These are phyloP conservation scores for Panurus biarmicus DNA, from an alignment of 2,113 vertebrate species.

Conservation along the genomic window DNA sequence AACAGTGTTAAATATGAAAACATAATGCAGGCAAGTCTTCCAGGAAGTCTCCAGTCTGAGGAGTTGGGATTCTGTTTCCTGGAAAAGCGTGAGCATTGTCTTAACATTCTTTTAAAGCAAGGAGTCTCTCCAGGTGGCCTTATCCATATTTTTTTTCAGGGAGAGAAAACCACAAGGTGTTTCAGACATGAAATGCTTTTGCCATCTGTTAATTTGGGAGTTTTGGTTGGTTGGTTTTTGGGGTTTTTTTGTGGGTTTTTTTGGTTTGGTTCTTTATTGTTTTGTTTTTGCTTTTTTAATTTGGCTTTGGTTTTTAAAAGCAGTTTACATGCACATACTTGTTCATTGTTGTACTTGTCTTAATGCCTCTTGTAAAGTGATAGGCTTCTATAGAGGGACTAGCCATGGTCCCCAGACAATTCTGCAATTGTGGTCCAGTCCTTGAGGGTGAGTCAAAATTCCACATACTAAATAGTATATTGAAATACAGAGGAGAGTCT, in stretches of 20 bases:
- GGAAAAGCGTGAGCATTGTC: not conserved
- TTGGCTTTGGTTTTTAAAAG: not conserved
- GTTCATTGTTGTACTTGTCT: not conserved
- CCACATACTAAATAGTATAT: not conserved
- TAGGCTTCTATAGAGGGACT: not conserved
- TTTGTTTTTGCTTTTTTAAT: too few relatives aligned
- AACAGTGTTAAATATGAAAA: not conserved
- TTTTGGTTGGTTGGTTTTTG: not conserved
- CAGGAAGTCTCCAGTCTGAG: not conserved
- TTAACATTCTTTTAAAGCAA: not conserved
- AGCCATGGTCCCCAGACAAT: not conserved
- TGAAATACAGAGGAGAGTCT: not conserved
- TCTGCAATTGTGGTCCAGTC: not conserved
- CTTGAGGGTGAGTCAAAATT: not conserved
- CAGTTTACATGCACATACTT: not conserved
- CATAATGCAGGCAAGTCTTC: not conserved
- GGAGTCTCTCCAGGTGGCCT: not conserved
- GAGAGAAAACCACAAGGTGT: not conserved
- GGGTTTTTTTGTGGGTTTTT: not conserved
- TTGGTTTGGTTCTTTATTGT: too few relatives aligned
- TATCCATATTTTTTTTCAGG: not conserved
- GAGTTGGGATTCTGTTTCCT: not conserved
- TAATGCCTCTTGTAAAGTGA: not conserved
- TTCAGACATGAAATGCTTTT: not conserved
- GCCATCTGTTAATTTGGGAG: not conserved